A percentile compares a stretch with the other conserved stretches of the same genome.
phyloP scores from a whole-genome alignment of 2,888 invertebrate species.

The Pollenia amentaria region DNA sequence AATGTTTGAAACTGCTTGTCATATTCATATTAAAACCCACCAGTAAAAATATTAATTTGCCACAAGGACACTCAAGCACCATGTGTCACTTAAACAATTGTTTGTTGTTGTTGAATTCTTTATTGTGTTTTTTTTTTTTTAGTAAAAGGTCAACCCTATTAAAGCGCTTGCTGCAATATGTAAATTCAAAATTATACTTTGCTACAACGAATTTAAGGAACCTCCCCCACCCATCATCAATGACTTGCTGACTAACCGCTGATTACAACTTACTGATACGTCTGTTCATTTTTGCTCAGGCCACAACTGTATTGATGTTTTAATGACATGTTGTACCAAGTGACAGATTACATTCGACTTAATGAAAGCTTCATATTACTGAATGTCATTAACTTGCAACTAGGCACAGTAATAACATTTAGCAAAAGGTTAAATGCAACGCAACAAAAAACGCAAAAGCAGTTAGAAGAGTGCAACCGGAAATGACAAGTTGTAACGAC shows the following conservation, averaged over 20 bases:
- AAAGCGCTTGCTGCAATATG: conserved; percentile 15
- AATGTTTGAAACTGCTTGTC: background rate
- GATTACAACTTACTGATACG: conserved; percentile 54
- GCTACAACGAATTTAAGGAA: conserved; percentile 5
- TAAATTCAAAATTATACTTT: conserved; percentile 28
- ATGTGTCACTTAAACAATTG: conserved; percentile 33
- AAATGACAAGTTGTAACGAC: conserved; percentile 67
- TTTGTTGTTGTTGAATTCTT: conserved; percentile 43
- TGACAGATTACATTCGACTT: conserved; percentile 44
- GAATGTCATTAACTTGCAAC: background rate
- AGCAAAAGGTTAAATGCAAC: conserved; percentile 14
- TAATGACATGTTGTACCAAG: conserved; percentile 28
- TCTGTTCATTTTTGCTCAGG: no score
- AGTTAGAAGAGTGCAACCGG: conserved; percentile 24
- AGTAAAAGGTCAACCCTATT: background rate
- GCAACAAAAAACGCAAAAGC: background rate
- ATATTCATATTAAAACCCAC: conserved; percentile 7
- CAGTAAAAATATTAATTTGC: background rate
- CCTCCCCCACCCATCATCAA: conserved; percentile 27
- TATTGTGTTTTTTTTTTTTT: background rate
- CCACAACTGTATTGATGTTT: conserved; percentile 42
- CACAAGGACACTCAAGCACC: conserved; percentile 32
- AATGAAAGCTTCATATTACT: conserved; percentile 30
- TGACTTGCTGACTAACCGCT: background rate
- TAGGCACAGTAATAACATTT: conserved; percentile 1